Evolutionary conservation across 2,888 invertebrate species (phyloP), one percentile per base, ranked within the genome.

Genomic region (Exephanes ischioxanthus): DNA sequence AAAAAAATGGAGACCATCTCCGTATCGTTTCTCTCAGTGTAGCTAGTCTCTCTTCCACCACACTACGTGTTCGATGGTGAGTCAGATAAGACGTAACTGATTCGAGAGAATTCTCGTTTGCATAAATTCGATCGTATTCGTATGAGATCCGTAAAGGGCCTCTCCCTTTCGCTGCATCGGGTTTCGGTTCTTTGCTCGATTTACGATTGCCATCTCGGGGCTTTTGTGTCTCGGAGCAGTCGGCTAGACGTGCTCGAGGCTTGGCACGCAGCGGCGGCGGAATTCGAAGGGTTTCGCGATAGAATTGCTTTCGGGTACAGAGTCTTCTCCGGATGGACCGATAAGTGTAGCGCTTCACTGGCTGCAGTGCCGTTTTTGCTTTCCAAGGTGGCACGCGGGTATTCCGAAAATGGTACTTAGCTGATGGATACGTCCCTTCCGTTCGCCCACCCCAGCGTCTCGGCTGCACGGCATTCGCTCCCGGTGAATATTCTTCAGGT

Each of bases 151-250:
- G 66, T 70, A 67, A 70, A n/a, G 53, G 66, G 7, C 71, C 19
- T 53, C 58, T 45, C n/a, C 19, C 63, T 22, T 41, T 55, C 66
- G 63, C 16, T 67, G 51, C 53, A 68, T 67, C 51, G 67, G 71
- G 83, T 72, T 83, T 73, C 67, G 67, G 63, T 71, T 82, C 79
- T 76, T 77, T 51, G 58, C 72, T 48, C 73, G 83, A 86, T 86
- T 86, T 86, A 86, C 86, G 86, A 70, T 86, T 78, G 83, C 68
- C 48, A 75, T 68, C 70, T 85, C 51, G 41, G 55, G 66, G 73
- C 83, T 83, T 86, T 83, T 86, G 83, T 86, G 83, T 83, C 83
- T 80, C 80, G 83, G 70, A 86, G 83, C 80, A 86, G 86, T 73
- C 58, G 80, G 77, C 80, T 77, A 80, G 80, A 80, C 73, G 77